phyloP scores from a whole-genome alignment of 2,888 invertebrate species.

The Hypolimnas misippus region DNA sequence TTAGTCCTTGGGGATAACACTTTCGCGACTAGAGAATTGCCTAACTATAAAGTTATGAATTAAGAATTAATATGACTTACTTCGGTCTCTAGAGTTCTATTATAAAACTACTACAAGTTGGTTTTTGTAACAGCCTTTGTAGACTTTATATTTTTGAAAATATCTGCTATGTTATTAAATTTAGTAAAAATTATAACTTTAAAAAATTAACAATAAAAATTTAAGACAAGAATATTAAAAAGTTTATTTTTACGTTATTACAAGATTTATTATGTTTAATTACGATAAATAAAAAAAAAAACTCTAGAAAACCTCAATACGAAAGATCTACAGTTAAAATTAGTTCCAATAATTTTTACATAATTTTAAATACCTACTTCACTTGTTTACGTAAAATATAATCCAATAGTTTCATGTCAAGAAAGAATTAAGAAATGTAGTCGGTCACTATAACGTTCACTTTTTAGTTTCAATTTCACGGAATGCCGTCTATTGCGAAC shows the following conservation, averaged over 20 bases:
- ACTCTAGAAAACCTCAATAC: too few relatives aligned
- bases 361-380: background rate
- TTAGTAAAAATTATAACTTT: too few relatives aligned
- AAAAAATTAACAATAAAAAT: too few relatives aligned
- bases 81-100: background rate
- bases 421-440: background rate
- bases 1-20: conserved; percentile 26
- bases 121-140: background rate
- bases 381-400: background rate
- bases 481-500: conserved; percentile 40
- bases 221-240: too few relatives aligned
- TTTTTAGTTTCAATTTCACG: conserved; percentile 25
- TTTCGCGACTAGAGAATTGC: conserved; percentile 36
- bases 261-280: too few relatives aligned
- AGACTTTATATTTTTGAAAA: too few relatives aligned
- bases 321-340: too few relatives aligned
- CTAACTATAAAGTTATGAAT: conserved; percentile 7
- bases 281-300: too few relatives aligned
- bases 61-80: conserved; percentile 12
- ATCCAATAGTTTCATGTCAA: background rate
- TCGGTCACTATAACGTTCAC: conserved; percentile 12
- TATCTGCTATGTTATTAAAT: too few relatives aligned
- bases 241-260: too few relatives aligned
- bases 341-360: background rate
- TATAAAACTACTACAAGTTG: background rate